Evolutionary conservation across 2,113 vertebrate genomes (phyloP).

Genomic region (Lophura nycthemera): DNA sequence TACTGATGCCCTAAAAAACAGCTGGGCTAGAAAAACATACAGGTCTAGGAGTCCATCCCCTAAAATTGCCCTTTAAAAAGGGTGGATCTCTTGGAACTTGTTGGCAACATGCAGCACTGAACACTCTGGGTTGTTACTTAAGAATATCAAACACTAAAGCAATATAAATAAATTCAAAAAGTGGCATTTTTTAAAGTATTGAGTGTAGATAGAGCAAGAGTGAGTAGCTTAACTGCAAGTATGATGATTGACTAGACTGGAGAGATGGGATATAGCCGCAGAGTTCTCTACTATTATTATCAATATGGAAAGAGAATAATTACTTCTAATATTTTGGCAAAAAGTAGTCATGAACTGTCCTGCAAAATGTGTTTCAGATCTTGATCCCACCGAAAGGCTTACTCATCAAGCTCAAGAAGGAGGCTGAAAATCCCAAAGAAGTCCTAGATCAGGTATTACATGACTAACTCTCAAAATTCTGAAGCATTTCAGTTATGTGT

Average conservation of each 20-base stretch:
- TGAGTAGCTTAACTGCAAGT: neutral
- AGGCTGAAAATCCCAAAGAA: conserved; percentile 94
- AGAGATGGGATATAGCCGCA: rapidly evolving
- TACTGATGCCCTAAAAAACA: neutral
- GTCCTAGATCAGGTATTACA: conserved; percentile 94
- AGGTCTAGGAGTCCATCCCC: neutral
- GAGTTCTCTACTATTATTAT: neutral
- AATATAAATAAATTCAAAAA: neutral
- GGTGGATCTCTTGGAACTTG: rapidly evolving
- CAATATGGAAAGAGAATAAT: neutral
- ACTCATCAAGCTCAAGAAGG: conserved; percentile 91
- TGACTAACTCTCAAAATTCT: neutral
- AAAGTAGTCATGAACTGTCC: neutral
- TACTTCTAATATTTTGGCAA: neutral
- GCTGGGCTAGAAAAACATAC: neutral
- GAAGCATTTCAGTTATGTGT: rapidly evolving
- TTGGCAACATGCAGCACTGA: rapidly evolving
- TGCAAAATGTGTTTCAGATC: conserved; percentile 79
- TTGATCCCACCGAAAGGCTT: conserved; percentile 96
- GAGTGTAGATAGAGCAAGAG: neutral
- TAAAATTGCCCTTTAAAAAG: rapidly evolving
- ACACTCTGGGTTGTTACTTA: neutral
- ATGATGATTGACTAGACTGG: neutral
- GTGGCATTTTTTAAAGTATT: rapidly evolving
- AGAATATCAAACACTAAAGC: rapidly evolving